Base-by-base conservation (phyloP, 2,113 vertebrate genomes). In the Cochlearius cochlearius region DNA sequence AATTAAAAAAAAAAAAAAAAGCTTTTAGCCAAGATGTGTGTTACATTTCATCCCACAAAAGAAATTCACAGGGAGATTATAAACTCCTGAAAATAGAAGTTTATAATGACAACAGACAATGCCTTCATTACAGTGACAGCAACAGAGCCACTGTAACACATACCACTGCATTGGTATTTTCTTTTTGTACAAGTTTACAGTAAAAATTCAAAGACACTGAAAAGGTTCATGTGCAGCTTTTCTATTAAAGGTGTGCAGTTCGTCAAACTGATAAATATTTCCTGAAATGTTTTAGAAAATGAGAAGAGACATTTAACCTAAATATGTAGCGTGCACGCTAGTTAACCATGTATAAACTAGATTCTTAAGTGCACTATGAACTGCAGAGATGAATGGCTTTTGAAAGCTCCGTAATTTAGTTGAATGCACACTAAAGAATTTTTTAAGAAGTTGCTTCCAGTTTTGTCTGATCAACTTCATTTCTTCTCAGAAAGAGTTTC, bases 401-500 rank as follows among this genome's bases (percentile, higher is more conserved):
- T 93, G 68, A 97, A 88, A 96, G 64, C 68, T 92, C 60, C 67
- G 53, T 73, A 59, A 79, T 63, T 96, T 96, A 94, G 68, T n/a
- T 88, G 64, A 94, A 92, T 41, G 29, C 72, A 90, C 55, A 81
- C 15, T 58, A 12, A 86, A 74, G 39, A 71, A 56, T 27, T 12
- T 23, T 95, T 95, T 60, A 78, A 39, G 67, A 86, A 52, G 88
- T 49, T 69, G 47, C 36, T 94, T 97, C 92, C 78, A 94, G 71
- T 92, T 97, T 94, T 92, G 17, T 67, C 27, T 91, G 63, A 60
- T 76, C 55, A 92, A 68, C 87, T 96, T 98, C 75, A 97, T 83
- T 98, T 97, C 87, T 98, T 97, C 76, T 97, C 84, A 58, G 91
- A 73, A 82, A 23, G 58, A 86, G 27, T 72, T 96, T 97, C 60